Base-by-base conservation (phyloP, 2,888 invertebrate species). In the Xylophagus ater region DNA sequence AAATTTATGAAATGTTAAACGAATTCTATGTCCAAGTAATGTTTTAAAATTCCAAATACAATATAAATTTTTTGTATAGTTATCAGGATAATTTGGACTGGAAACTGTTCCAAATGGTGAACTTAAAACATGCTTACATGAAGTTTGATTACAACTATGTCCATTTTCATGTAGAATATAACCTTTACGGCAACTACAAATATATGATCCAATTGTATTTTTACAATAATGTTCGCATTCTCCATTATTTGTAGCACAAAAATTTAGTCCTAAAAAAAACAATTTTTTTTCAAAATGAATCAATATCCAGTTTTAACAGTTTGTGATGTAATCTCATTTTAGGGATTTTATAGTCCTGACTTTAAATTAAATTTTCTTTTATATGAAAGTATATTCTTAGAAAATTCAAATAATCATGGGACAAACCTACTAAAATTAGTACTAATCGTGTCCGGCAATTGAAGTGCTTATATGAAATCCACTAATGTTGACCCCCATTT, bases 1-100 rank as follows among this genome's bases (percentile, higher is more conserved):
- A 61, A 98, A 97, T 38, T 83, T 83, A 53, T 82, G 80, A 66
- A 97, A 97, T 29, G 81, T 84, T 52, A 98, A 68, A 66, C 92
- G 89, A 45, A 97, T 87, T 33, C 96, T 74, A 62, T 97, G 97
- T 2, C 97, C 97, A 0, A 93, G 90, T 0, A 92, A 94, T 0
- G 96, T 94, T 1, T 83, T 82, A 59, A 98, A 89, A 53, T 93
- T 88, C 97, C 97, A 98, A 7, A 94, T 87, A 61, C 98, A 98
- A 60, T 94, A 93, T 55, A 93, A 85, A 53, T 85, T 71, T 37
- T 85, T 74, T 28, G 92, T 86, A 64, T 94, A 94, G 40, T 73
- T 73, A 49, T 87, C 82, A 0, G 93, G 93, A 62, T 85, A 92
- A 64, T 90, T 92, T 1, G 93, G 93, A 54, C 88, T 89, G 45